phyloP scores from a whole-genome alignment of 2,113 vertebrate species.

The Arizona elegans region DNA sequence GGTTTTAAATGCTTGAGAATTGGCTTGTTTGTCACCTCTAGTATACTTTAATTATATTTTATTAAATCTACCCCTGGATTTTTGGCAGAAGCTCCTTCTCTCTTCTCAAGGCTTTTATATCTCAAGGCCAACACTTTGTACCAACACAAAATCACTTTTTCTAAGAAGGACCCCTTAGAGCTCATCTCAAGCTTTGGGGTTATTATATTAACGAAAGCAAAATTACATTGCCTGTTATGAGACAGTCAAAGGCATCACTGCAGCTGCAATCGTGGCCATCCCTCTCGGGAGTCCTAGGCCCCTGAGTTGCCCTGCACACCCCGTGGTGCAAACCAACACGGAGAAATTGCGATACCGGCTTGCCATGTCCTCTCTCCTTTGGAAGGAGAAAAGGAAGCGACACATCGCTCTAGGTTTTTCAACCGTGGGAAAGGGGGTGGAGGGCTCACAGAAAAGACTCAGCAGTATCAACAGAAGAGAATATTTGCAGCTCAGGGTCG shows the following conservation, averaged over 20 bases:
- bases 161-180: background rate
- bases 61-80: background rate
- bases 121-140: background rate
- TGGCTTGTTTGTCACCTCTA: no score
- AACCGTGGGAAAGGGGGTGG: rapidly evolving
- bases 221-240: background rate
- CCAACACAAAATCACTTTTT: background rate
- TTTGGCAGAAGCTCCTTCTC: background rate
- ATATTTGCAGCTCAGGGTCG: no score
- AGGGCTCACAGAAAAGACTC: background rate
- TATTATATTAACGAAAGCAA: background rate
- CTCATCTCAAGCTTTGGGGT: background rate
- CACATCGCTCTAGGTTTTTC: no score
- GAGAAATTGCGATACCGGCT: no score
- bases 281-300: background rate
- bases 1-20: no score
- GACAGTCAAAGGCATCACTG: background rate
- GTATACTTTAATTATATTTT: background rate
- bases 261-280: no score
- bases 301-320: background rate
- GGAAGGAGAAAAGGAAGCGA: background rate
- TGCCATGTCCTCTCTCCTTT: no score
- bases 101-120: background rate
- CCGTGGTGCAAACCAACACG: no score
- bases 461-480: no score